Percentiles rank a stretch among this genome's conserved stretches.
Evolutionary conservation across 2,797 vertebrate species (phyloP).

Genomic region (Falco cherrug): DNA sequence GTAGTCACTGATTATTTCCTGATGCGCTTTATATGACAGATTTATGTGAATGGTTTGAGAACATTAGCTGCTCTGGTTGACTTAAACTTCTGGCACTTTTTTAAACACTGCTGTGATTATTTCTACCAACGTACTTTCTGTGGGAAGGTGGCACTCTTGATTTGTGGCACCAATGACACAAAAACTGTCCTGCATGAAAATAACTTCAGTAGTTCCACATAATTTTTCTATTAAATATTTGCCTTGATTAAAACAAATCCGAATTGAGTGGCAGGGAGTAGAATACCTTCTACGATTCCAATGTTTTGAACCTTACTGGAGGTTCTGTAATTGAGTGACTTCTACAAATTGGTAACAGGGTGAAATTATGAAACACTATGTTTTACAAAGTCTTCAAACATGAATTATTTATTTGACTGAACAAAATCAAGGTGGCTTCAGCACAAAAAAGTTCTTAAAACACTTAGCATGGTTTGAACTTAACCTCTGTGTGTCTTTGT

Average conservation of each 20-base stretch:
- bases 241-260: slow-evolving; percentile 30
- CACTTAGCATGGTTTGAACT: slow-evolving; percentile 71
- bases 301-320: slow-evolving; percentile 1
- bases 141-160: slow-evolving; percentile 58
- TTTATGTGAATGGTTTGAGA: slow-evolving; percentile 58
- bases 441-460: slow-evolving; percentile 36
- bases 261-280: not conserved
- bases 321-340: slow-evolving; percentile 28
- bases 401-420: slow-evolving; percentile 36
- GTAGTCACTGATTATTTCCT: slow-evolving; percentile 61
- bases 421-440: slow-evolving; percentile 56
- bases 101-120: slow-evolving; percentile 57
- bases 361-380: not conserved
- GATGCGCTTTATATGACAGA: slow-evolving; percentile 27
- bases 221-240: slow-evolving; percentile 20
- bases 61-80: slow-evolving; percentile 55
- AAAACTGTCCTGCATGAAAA: slow-evolving; percentile 66
- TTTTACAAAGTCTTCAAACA: not conserved
- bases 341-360: not conserved
- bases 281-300: slow-evolving; percentile 3
- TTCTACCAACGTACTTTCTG: slow-evolving; percentile 49
- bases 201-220: not conserved
- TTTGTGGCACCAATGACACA: slow-evolving; percentile 27
- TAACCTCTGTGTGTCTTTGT: slow-evolving; percentile 43
- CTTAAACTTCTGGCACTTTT: slow-evolving; percentile 55